Conservation (phyloP, 2,113 vertebrate genomes). For the Crypturellus undulatus region DNA sequence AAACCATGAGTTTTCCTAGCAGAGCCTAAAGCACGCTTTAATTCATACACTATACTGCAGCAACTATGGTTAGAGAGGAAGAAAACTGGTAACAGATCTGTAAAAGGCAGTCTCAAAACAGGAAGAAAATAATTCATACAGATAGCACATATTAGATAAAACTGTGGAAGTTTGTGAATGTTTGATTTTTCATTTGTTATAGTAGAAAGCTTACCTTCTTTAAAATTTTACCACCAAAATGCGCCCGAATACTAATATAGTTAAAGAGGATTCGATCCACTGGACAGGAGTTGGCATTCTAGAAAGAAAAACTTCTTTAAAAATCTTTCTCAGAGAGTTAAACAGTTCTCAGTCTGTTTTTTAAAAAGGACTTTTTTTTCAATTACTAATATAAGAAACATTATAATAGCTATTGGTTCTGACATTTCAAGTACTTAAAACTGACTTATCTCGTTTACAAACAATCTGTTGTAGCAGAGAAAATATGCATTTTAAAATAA, state of each 20-base stretch:
- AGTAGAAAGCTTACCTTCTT: constrained; percentile 83
- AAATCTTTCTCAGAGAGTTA: neutral
- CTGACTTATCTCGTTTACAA: neutral
- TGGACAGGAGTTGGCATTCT: constrained; percentile 97
- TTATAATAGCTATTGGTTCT: neutral
- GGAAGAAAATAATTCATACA: neutral
- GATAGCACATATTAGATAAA: neutral
- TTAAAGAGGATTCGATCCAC: constrained; percentile 91
- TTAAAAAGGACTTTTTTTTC: neutral
- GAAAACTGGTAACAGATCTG: neutral
- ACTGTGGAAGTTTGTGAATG: neutral
- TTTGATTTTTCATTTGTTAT: neutral
- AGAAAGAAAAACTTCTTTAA: neutral
- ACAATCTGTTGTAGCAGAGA: neutral
- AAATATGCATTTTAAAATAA: neutral
- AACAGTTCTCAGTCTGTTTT: neutral
- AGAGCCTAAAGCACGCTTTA: neutral
- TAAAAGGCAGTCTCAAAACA: neutral
- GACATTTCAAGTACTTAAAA: neutral
- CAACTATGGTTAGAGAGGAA: neutral
- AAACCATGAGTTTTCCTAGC: neutral
- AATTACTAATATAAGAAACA: neutral
- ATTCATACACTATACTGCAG: neutral
- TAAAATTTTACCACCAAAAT: constrained; percentile 87
- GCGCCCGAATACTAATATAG: constrained; percentile 87